Conservation (phyloP, 2,113 vertebrate species). For the Pterophyllum scalare region DNA sequence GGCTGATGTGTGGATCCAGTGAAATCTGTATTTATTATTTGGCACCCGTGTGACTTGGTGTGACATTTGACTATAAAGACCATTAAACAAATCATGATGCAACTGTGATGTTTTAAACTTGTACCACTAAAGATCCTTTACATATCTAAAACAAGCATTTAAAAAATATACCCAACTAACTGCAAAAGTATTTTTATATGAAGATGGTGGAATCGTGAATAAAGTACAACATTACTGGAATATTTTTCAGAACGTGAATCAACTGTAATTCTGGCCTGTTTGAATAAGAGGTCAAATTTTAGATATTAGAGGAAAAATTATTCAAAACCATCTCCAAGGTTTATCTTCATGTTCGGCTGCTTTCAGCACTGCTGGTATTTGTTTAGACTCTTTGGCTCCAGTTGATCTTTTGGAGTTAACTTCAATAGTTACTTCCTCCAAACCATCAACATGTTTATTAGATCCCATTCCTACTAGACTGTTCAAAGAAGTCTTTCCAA, state of each 20-base stretch:
- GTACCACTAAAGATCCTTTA: accelerated
- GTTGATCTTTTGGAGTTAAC: no score
- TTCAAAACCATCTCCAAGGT: no score
- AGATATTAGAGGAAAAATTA: no score
- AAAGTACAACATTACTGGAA: neutral
- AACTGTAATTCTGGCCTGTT: accelerated
- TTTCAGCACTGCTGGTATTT: no score
- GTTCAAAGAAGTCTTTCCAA: no score
- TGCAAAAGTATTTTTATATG: neutral
- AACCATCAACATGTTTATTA: no score
- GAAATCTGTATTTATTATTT: accelerated
- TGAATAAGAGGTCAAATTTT: neutral
- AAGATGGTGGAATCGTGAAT: no score
- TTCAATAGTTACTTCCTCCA: no score
- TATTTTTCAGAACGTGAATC: accelerated
- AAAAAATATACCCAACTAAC: neutral
- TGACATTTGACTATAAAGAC: accelerated
- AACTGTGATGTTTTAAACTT: neutral
- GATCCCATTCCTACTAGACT: no score
- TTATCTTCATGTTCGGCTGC: no score
- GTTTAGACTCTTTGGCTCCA: no score
- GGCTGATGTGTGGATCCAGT: neutral
- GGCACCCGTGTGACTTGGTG: accelerated
- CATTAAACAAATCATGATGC: neutral
- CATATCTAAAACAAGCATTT: accelerated